Percentiles rank a stretch among this genome's conserved stretches.
Evolutionary conservation across 2,113 vertebrate genomes (phyloP).

Genomic region (Ailurus styani): DNA sequence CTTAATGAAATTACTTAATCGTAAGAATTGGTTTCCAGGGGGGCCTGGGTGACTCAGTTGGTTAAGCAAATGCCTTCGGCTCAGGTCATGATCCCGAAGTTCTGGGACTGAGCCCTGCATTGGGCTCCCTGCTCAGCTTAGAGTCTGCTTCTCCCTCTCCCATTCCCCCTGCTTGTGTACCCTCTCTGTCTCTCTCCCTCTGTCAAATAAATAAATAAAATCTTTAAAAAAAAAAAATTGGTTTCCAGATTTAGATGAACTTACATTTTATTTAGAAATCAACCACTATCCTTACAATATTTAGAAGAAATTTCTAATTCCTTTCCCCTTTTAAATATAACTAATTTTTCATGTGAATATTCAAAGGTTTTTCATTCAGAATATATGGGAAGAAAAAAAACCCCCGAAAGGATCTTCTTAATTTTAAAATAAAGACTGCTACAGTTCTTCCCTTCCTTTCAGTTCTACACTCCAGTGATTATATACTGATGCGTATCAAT

Average conservation of each 20-base stretch:
- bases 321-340: neutral
- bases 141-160: no score
- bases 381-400: neutral
- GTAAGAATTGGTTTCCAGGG: neutral
- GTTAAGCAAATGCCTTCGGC: no score
- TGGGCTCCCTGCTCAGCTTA: no score
- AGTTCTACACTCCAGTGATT: neutral
- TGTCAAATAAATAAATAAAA: no score
- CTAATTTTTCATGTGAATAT: neutral
- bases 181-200: no score
- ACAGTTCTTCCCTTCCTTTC: neutral
- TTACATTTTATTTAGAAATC: conserved; percentile 4
- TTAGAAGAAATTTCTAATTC: conserved; percentile 13
- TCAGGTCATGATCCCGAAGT: no score
- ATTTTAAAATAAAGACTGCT: neutral
- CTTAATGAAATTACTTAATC: neutral
- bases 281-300: neutral
- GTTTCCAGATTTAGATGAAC: neutral
- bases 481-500: neutral
- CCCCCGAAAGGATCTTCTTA: neutral
- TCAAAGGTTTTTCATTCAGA: neutral
- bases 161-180: no score
- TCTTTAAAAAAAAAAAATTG: no score
- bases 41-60: no score
- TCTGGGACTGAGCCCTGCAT: no score